Evolutionary conservation across 2,797 vertebrate species (phyloP), one percentile per base, ranked within the genome.

Genomic region (Sarcoramphus papa): DNA sequence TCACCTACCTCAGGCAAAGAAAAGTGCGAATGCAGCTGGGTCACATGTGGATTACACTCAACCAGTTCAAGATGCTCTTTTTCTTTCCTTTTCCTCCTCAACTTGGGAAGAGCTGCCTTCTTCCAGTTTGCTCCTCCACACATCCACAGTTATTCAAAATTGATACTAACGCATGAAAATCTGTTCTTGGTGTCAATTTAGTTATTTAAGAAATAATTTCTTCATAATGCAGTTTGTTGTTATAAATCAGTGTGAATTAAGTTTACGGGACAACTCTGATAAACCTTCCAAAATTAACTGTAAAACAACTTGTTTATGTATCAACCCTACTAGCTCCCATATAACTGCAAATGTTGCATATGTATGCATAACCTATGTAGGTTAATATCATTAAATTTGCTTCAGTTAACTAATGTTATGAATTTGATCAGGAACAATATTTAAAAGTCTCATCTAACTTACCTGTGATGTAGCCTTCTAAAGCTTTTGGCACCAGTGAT

Each of bases 391-490:
- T 35, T 57, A 91, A 28, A 85, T 82, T 85, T 77, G 56, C 23
- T 93, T 96, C 70, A 57, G 64, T 47, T 94, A 78, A 54, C 21
- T 31, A 35, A 78, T 7, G 20, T 33, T 83, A 78, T 21, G 10
- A 33, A 74, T 84, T 84, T 56, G 67, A 40, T 86, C 48, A 62
- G 57, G 45, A 79, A 37, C 20, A 73, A 31, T n/a, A 85, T 14
- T 78, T 35, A 64, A 19, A 65, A 60, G 37, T 14, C 10, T 54
- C 12, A 25, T 47, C 51, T 91, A 68, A 59, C 96, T 93, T 96
- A 99, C 98, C 98, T 97, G 98, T 98, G 92, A 99, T 96, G 41
- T 98, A 99, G 59, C 98, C 96, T 98, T 99, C 98, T 54, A 99
- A 97, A 76, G 99, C 98, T 96, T 98, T 99, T 57, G 99, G 98